phyloP scores from a whole-genome alignment of 2,888 invertebrate species.

The Volucella inanis region DNA sequence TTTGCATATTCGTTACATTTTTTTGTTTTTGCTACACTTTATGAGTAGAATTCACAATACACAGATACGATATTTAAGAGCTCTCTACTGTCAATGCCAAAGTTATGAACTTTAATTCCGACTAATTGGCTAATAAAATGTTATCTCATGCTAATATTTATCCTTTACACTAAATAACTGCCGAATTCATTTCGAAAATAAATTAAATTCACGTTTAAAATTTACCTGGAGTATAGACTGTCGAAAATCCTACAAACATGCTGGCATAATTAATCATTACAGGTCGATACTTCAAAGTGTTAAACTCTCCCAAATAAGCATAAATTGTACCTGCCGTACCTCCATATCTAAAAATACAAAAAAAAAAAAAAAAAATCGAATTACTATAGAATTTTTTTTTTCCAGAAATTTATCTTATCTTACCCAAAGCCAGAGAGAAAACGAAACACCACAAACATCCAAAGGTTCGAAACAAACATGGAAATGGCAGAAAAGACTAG shows the following conservation, averaged over 20 bases:
- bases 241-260: conserved; percentile 81
- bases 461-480: conserved; percentile 84
- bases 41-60: too few species aligned
- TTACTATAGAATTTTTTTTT: neutral
- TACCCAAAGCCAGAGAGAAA: conserved; percentile 85
- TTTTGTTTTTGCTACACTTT: too few species aligned
- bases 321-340: conserved; percentile 83
- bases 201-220: neutral
- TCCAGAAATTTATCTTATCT: conserved; percentile 69
- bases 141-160: conserved; percentile 4
- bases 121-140: neutral
- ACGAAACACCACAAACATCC: conserved; percentile 84
- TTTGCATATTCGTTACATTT: too few species aligned
- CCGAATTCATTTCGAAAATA: neutral
- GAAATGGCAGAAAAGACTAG: conserved; percentile 84
- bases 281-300: conserved; percentile 79
- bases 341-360: conserved; percentile 79
- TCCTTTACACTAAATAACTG: neutral
- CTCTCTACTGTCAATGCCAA: too few species aligned
- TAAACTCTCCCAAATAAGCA: conserved; percentile 83
- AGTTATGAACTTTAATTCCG: too few species aligned
- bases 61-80: too few species aligned
- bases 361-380: neutral
- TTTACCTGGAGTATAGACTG: conserved; percentile 67
- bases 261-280: conserved; percentile 82